Evolutionary conservation across 1,140 invertebrate genomes (phyloP), one percentile per base, ranked within the genome.

Genomic region (Archegozetes longisetosus): DNA sequence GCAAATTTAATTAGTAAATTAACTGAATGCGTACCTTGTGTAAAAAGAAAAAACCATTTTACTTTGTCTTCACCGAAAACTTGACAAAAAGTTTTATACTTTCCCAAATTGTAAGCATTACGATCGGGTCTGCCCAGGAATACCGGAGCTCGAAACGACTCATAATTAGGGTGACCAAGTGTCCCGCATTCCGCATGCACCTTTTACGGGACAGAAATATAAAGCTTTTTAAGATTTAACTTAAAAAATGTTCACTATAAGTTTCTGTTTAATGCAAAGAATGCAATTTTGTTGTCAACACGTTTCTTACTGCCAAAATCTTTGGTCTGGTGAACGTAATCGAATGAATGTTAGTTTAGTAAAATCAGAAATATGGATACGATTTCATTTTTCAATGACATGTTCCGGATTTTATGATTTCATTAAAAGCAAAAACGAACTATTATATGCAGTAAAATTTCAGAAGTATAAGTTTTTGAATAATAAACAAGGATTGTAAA

Each of bases 111-210:
- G 72, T 93, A 98, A 48, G 91, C 93, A 73, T 95, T 84, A 72
- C 96, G 96, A 72, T 98, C 92, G 32, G 87, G 83, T 20, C 92
- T 90, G 17, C 14, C 22, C 1, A 82, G 77, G 71, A 98, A 96
- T 72, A 94, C 84, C 2, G 93, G 92, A 58, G 92, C 83, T 64
- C 92, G 79, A 74, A 97, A 97, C 23, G 92, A 86, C 74, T 98
- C n/a, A n/a, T n/a, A n/a, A n/a, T n/a, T n/a, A n/a, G n/a, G n/a
- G n/a, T n/a, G n/a, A n/a, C n/a, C n/a, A n/a, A n/a, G n/a, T n/a
- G n/a, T n/a, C n/a, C n/a, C n/a, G n/a, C n/a, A n/a, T n/a, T n/a
- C n/a, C n/a, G n/a, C n/a, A n/a, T n/a, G n/a, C 93, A 93, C 65
- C n/a, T n/a, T n/a, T n/a, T n/a, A n/a, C n/a, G n/a, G n/a, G n/a